A percentile compares a stretch with the other conserved stretches of the same genome.
Evolutionary conservation across 2,113 vertebrate species (phyloP).

Genomic region (Hippolais icterina): DNA sequence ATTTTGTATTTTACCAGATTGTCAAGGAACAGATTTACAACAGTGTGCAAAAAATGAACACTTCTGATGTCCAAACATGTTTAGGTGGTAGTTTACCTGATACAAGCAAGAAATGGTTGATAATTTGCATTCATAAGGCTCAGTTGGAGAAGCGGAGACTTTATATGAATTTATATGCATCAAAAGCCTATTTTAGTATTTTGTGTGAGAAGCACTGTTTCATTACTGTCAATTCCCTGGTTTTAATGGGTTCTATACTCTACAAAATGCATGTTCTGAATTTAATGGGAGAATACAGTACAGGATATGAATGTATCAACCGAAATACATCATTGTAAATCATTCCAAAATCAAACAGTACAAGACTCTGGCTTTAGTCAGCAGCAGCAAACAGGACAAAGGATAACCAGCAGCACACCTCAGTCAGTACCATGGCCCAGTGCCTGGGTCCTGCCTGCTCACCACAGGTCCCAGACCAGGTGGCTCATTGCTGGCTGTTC

Average conservation of each 20-base stretch:
- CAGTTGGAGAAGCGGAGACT: not conserved
- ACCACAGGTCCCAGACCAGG: not conserved
- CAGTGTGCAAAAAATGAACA: not conserved
- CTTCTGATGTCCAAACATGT: not conserved
- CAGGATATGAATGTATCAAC: not conserved
- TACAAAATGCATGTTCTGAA: not conserved
- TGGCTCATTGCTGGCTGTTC: not conserved
- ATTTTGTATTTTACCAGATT: conserved; percentile 11
- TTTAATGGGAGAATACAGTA: not conserved
- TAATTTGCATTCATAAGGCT: not conserved
- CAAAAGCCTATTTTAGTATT: not conserved
- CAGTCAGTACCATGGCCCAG: rapidly evolving
- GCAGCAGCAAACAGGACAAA: not conserved
- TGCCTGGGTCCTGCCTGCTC: not conserved
- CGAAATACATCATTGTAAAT: not conserved
- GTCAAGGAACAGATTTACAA: conserved; percentile 24
- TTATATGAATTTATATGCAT: not conserved
- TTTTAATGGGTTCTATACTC: not conserved
- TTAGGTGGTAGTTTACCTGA: not conserved
- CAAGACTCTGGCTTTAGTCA: not conserved
- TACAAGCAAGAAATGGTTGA: not conserved
- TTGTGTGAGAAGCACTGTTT: not conserved
- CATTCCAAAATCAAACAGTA: not conserved
- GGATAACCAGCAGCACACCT: too few relatives aligned
- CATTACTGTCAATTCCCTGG: not conserved